Evolutionary conservation across 2,888 invertebrate species (phyloP).

Genomic region (Sphecodes monilicornis): DNA sequence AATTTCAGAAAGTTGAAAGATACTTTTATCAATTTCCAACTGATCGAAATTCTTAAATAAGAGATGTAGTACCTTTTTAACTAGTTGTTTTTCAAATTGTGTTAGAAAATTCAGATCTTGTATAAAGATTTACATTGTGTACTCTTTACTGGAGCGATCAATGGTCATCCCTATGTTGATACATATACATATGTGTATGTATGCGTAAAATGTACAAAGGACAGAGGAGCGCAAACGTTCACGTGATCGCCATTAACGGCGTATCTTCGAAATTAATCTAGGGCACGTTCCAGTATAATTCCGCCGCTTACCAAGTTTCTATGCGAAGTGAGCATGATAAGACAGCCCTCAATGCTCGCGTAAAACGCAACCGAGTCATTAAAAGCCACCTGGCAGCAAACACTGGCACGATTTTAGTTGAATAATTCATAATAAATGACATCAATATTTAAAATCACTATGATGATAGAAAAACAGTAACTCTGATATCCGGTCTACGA

Average conservation of each 20-base stretch:
- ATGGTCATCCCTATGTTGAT: constrained; percentile 32
- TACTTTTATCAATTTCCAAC: background rate
- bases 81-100: background rate
- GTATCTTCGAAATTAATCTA: constrained; percentile 75
- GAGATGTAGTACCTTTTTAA: background rate
- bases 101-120: background rate
- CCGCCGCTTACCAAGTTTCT: constrained; percentile 63
- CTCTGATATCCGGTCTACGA: too few species aligned
- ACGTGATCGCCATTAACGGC: constrained; percentile 65
- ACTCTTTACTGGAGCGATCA: constrained; percentile 43
- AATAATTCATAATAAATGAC: background rate
- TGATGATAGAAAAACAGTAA: background rate
- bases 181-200: too few species aligned
- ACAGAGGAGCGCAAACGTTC: constrained; percentile 45
- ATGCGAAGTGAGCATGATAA: constrained; percentile 54
- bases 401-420: background rate
- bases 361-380: constrained; percentile 43
- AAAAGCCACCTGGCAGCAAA: constrained; percentile 10
- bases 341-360: constrained; percentile 7
- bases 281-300: constrained; percentile 74
- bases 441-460: background rate
- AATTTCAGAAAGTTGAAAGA: background rate
- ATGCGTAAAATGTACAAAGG: constrained; percentile 36
- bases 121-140: background rate
- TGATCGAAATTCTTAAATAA: background rate